These are phyloP conservation scores for Hesperophylax magnus DNA, from an alignment of 1,140 invertebrate genomes.

Conservation along the genomic window DNA sequence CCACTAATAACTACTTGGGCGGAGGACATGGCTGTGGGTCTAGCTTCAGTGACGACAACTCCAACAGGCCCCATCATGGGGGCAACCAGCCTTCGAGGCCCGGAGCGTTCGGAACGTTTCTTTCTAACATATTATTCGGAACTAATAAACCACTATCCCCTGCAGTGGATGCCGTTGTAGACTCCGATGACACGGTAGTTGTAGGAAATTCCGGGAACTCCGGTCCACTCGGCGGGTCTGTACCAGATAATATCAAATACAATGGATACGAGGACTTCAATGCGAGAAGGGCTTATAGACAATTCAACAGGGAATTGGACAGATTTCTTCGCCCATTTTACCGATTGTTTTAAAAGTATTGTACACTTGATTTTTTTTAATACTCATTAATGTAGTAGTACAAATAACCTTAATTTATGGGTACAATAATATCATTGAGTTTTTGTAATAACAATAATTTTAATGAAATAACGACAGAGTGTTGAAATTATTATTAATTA, in stretches of 20 bases:
- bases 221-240: slow-evolving; percentile 23
- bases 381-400: background rate
- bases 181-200: background rate
- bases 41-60: background rate
- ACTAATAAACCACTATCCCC: background rate
- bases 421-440: background rate
- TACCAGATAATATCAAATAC: slow-evolving; percentile 12
- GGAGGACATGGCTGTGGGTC: background rate
- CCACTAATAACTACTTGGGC: slow-evolving; percentile 6
- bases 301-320: slow-evolving; percentile 47
- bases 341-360: slow-evolving; percentile 39
- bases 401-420: slow-evolving; percentile 1
- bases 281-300: slow-evolving; percentile 32
- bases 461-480: no score
- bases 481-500: no score
- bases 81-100: background rate
- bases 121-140: slow-evolving; percentile 15
- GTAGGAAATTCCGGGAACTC: background rate
- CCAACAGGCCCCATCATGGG: background rate
- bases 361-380: no score
- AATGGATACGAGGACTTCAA: slow-evolving; percentile 6
- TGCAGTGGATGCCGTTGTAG: background rate
- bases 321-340: slow-evolving; percentile 50
- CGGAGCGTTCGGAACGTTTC: background rate
- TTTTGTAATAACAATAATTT: no score